Evolutionary conservation across 2,888 invertebrate genomes (phyloP).

Genomic region (Eudemis profundana): DNA sequence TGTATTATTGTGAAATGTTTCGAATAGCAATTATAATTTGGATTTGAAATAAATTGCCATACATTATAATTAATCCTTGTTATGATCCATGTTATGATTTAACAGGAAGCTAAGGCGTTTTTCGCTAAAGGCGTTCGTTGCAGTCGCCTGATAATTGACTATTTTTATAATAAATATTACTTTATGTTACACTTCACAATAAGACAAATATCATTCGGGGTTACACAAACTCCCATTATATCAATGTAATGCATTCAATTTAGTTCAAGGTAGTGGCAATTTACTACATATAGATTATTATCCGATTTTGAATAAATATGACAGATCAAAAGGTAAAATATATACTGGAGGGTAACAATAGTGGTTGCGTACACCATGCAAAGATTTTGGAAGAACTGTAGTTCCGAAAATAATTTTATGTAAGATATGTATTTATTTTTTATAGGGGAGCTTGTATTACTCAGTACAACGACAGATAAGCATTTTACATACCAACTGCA

Average conservation of each 20-base stretch:
- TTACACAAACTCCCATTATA: constrained; percentile 63
- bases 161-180: not conserved
- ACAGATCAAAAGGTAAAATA: constrained; percentile 18
- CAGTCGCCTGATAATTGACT: too few relatives aligned
- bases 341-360: constrained; percentile 32
- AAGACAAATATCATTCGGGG: constrained; percentile 49
- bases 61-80: too few relatives aligned
- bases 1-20: constrained; percentile 31
- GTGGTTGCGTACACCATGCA: constrained; percentile 58
- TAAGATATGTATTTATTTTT: not conserved
- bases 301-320: constrained; percentile 16
- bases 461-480: constrained; percentile 56
- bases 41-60: not conserved
- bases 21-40: not conserved
- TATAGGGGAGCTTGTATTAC: constrained; percentile 62
- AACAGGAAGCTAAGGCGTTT: too few relatives aligned
- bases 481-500: constrained; percentile 81
- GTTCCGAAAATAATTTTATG: not conserved
- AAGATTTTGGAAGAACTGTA: constrained; percentile 48
- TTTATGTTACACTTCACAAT: constrained; percentile 40
- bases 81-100: too few relatives aligned
- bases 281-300: constrained; percentile 15
- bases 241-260: constrained; percentile 25
- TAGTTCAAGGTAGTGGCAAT: constrained; percentile 10
- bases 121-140: too few relatives aligned